Base-by-base conservation (phyloP, 2,888 invertebrate species). In the Drosophila lutescens region DNA sequence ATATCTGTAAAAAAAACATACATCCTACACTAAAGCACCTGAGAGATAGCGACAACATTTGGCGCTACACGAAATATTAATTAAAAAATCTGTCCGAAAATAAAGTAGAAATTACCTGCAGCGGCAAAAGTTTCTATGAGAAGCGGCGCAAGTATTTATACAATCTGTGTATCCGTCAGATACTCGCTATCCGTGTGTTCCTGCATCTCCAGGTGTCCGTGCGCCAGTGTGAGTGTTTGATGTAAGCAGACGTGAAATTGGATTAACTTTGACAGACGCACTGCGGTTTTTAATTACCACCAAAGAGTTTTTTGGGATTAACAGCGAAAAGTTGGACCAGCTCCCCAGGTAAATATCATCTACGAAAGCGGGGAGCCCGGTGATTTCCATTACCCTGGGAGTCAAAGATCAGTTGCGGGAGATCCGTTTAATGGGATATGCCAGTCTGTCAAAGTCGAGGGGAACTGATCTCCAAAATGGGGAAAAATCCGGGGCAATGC, bases 31-130 rank as follows among this genome's bases (percentile, higher is more conserved):
- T 43, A 26, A 6, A 68, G 26, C 36, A 38, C 69, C 61, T 20
- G 41, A 63, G 56, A 70, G 73, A 70, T 72, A 70, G 68, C 69
- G 79, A 74, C 82, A 74, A 65, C 76, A 79, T 74, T 82, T 86
- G 50, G 72, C 78, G 69, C 79, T 73, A 88, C 88, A 85, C 75
- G 87, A 85, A 86, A 86, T 86, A 81, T 85, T 88, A 85, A 85
- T 86, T 88, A 85, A 85, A 85, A 86, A 84, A 88, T 88, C 85
- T 83, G 83, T 86, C 75, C 72, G 63, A 55, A 80, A 88, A 80
- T 76, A 86, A 88, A 76, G 74, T 71, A 76, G 74, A 81, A 69
- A 68, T 83, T 74, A 83, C 74, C 62, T 65, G 63, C 65, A 53
- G 67, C 47, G 41, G 63, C 58, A 58, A 50, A 65, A 66, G 74